Evolutionary conservation across 2,888 invertebrate species (phyloP).

Genomic region (Orchesellides sinensis): DNA sequence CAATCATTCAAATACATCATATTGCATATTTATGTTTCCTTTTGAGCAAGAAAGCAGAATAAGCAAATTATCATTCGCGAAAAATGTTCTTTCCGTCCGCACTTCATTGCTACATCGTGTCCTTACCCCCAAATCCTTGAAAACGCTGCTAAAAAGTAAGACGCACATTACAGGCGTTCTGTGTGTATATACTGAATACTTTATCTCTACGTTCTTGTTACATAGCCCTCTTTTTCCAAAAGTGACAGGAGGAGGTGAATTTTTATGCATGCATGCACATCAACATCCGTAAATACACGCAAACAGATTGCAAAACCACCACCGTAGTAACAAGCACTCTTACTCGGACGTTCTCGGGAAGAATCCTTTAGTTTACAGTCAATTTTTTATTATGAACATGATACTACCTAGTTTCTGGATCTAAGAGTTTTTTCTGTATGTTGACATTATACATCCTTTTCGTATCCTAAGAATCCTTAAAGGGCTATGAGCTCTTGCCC

Average conservation of each 20-base stretch:
- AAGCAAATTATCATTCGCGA: too few species aligned
- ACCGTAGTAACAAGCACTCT: neutral
- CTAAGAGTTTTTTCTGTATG: too few species aligned
- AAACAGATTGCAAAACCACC: neutral
- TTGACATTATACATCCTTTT: too few species aligned
- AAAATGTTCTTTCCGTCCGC: too few species aligned
- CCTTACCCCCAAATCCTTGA: constrained; percentile 1
- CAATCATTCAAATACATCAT: neutral
- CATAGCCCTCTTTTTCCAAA: neutral
- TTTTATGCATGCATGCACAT: neutral
- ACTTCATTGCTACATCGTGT: neutral
- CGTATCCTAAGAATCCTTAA: too few species aligned
- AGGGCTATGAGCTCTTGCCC: too few species aligned
- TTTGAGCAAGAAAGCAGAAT: too few species aligned
- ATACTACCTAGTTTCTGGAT: too few species aligned
- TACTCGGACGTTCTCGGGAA: neutral
- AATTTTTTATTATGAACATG: too few species aligned
- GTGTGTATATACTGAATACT: neutral
- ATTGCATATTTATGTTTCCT: neutral
- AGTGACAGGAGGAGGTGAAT: neutral
- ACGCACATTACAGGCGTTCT: too few species aligned
- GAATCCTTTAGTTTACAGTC: too few species aligned
- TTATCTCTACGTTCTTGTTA: neutral
- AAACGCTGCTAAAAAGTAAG: neutral
- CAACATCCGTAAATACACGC: neutral